Evolutionary conservation across 1,140 invertebrate genomes (phyloP), one percentile per base, ranked within the genome.

Genomic region (Drosophila ercepeae): DNA sequence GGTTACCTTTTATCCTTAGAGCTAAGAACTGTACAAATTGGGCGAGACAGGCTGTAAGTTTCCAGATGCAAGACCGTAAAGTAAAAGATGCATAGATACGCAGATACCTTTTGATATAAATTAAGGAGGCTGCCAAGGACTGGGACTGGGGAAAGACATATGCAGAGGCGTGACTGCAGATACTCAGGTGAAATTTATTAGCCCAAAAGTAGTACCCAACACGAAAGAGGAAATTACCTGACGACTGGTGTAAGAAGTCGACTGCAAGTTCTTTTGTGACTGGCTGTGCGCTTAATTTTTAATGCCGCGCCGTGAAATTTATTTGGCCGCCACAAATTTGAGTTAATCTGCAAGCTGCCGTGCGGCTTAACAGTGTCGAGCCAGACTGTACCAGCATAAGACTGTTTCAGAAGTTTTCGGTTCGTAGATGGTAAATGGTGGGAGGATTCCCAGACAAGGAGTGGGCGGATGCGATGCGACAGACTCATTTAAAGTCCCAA

Each of bases 291-390:
- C 81, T 84, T 86, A 84, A 84, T 84, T 84, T 86, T 84, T 86
- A 84, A 84, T 86, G 72, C 81, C 65, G 41, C 50, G 39, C 59
- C 63, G 32, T 76, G 59, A 86, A 86, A 86, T 86, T 84, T 84
- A 84, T 86, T 86, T 72, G 75, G 46, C 72, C 68, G 76, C 79
- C 76, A 86, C 79, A 84, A 84, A 84, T 84, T 79, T 76, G 81
- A 86, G 72, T 86, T 84, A 84, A 84, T 84, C 81, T 81, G 48
- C 39, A 36, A 65, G 54, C 45, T 73, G 61, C 81, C 79, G 60
- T 16, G 49, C 65, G 71, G 73, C 77, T 78, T 81, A 75, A 51
- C 25, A 27, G 23, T 34, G 50, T 8, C 49, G 39, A 34, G 13
- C 36, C 32, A 53, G 57, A 70, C 78, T 83, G 78, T 83, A 83